These are phyloP conservation scores for Gymnocypris eckloni DNA, from an alignment of 2,797 vertebrate species.

Conservation along the genomic window DNA sequence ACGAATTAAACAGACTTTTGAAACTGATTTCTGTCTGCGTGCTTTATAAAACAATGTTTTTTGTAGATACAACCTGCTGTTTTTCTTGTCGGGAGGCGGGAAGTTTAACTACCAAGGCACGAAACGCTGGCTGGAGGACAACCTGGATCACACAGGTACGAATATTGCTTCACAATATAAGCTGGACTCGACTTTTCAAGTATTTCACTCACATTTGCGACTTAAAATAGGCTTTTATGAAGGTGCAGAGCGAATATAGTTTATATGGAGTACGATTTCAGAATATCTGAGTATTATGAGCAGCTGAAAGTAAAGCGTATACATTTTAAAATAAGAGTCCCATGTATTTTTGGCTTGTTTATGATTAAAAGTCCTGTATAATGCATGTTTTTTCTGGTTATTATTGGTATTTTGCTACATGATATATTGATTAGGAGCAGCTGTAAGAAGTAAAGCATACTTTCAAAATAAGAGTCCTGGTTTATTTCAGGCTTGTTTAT, in stretches of 20 bases:
- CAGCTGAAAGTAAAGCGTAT: no score
- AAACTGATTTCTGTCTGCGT: neutral
- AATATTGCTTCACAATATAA: neutral
- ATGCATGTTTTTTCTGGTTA: no score
- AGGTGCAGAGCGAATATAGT: neutral
- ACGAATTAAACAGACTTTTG: neutral
- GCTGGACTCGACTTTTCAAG: neutral
- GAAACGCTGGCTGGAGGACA: slow-evolving; percentile 97
- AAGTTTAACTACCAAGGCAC: slow-evolving; percentile 99
- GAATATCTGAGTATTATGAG: no score
- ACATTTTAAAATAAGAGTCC: no score
- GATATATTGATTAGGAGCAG: no score
- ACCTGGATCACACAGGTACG: slow-evolving; percentile 95
- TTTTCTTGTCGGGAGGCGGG: slow-evolving; percentile 97
- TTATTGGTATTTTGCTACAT: no score
- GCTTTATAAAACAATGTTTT: neutral
- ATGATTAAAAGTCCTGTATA: no score
- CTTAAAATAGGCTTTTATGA: neutral
- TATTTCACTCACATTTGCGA: no score
- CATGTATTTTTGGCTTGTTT: no score
- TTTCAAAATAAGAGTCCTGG: no score
- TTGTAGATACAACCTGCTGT: slow-evolving; percentile 93
- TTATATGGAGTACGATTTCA: neutral
- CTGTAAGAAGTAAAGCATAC: no score
- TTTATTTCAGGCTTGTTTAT: no score